Evolutionary conservation across 2,888 invertebrate genomes (phyloP), one percentile per base, ranked within the genome.

Genomic region (Pollenia labialis): DNA sequence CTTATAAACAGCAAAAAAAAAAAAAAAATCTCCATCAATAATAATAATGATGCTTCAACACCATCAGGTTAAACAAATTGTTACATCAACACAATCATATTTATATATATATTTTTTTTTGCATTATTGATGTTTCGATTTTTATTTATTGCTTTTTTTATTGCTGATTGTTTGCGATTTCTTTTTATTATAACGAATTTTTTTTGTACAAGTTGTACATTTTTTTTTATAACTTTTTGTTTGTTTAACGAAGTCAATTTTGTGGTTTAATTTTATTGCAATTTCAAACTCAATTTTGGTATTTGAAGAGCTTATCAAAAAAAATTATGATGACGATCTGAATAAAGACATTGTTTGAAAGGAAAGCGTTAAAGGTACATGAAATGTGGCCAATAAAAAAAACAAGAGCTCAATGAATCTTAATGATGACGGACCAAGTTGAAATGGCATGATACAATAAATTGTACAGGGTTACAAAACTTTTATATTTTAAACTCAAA

Each of bases 201-300:
- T 18, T 71, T 66, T 64, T 58, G 14, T 74, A 42, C 23, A 66
- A 66, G 46, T 46, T 56, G 18, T 44, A 42, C 10, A 10, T 9
- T 56, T 69, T 48, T 66, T 69, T 48, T 18, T 42, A 48, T 54
- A 9, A 44, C 11, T 44, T 32, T 75, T 50, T 83, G n/a, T 76
- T 76, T 64, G 48, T 48, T 83, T 62, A 32, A n/a, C 14, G n/a
- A 32, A 62, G 74, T 46, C 12, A 83, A 83, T 71, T 71, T 77
- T 83, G 83, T 77, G 83, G 83, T 72, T 77, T 77, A 14, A 40
- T 76, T 54, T 54, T 32, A 46, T 40, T 12, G 69, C 68, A 77
- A 71, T 83, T 64, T 46, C 1, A 56, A 83, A 77, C 18, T 83
- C 76, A 71, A 83, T 83, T 77, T 64, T 50, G 16, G 7, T 50